A percentile compares a stretch with the other conserved stretches of the same genome.
Conservation (phyloP, 2,797 vertebrate species). For the Threskiornis aethiopicus region DNA sequence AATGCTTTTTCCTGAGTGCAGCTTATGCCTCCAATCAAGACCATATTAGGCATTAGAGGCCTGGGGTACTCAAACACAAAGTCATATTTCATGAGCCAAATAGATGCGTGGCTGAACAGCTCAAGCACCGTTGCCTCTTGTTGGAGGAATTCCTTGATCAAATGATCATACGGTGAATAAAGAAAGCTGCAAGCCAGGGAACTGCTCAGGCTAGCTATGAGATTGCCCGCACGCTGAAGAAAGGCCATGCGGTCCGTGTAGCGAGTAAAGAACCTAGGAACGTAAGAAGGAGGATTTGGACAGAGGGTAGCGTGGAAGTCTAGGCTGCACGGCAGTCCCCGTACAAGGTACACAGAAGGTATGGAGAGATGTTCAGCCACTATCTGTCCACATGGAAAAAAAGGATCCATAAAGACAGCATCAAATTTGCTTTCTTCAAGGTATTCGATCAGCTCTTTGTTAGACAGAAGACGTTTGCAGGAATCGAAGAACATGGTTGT, state of each 20-base stretch:
- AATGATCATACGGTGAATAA: slow-evolving; percentile 23
- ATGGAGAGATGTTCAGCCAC: slow-evolving; percentile 66
- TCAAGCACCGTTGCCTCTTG: slow-evolving; percentile 44
- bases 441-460: slow-evolving; percentile 35
- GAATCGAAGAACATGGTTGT: slow-evolving; percentile 22
- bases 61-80: slow-evolving; percentile 79
- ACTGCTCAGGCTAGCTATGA: slow-evolving; percentile 27
- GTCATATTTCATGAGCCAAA: slow-evolving; percentile 81
- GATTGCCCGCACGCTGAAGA: slow-evolving; percentile 47
- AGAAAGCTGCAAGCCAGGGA: slow-evolving; percentile 53
- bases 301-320: slow-evolving; percentile 36
- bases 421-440: slow-evolving; percentile 51
- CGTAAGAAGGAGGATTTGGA: slow-evolving; percentile 63
- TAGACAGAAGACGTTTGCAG: slow-evolving; percentile 57
- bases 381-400: slow-evolving; percentile 60
- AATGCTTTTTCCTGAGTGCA: slow-evolving; percentile 75
- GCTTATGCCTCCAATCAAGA: slow-evolving; percentile 83
- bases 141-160: slow-evolving; percentile 65
- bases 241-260: slow-evolving; percentile 63
- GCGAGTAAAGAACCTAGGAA: slow-evolving; percentile 54
- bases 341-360: slow-evolving; percentile 54
- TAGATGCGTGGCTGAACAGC: slow-evolving; percentile 59
- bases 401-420: slow-evolving; percentile 65
- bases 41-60: slow-evolving; percentile 84
- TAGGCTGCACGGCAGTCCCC: slow-evolving; percentile 44